Percentiles rank a stretch among this genome's conserved stretches.
Evolutionary conservation across 2,888 invertebrate species (phyloP).

Genomic region (Rhamphomyia laevipes): DNA sequence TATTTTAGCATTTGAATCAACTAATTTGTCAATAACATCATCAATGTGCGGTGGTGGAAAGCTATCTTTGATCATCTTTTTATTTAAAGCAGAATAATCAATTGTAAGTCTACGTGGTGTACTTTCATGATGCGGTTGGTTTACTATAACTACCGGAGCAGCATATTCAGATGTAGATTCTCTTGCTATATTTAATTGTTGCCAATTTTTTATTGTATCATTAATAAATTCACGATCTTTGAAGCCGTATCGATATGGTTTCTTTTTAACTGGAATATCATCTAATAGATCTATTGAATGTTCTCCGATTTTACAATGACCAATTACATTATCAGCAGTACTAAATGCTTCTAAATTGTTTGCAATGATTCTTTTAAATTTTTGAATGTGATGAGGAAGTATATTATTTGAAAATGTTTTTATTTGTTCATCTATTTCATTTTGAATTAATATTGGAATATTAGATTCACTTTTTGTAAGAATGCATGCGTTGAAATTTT

Average conservation of each 20-base stretch:
- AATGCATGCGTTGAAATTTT: no score
- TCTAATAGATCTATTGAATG: not conserved
- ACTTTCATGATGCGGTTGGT: conserved; percentile 4
- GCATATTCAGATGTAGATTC: conserved; percentile 4
- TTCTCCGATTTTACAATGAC: conserved; percentile 1
- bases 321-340: not conserved
- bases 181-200: conserved; percentile 2
- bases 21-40: not conserved
- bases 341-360: conserved; percentile 1
- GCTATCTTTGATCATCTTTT: conserved; percentile 1
- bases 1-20: not conserved
- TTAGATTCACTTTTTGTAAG: no score
- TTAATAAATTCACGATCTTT: not conserved
- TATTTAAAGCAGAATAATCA: conserved; percentile 1
- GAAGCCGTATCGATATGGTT: not conserved
- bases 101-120: conserved; percentile 3
- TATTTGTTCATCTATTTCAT: not conserved
- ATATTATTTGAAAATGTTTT: not conserved
- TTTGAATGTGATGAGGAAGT: not conserved
- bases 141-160: conserved; percentile 6
- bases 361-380: not conserved
- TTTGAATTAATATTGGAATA: not conserved
- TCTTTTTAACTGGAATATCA: not conserved
- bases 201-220: not conserved
- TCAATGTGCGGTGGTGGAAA: conserved; percentile 4